A percentile compares a stretch with the other conserved stretches of the same genome.
Conservation (phyloP, 2,797 vertebrate species). For the Gymnopithys bicolor region DNA sequence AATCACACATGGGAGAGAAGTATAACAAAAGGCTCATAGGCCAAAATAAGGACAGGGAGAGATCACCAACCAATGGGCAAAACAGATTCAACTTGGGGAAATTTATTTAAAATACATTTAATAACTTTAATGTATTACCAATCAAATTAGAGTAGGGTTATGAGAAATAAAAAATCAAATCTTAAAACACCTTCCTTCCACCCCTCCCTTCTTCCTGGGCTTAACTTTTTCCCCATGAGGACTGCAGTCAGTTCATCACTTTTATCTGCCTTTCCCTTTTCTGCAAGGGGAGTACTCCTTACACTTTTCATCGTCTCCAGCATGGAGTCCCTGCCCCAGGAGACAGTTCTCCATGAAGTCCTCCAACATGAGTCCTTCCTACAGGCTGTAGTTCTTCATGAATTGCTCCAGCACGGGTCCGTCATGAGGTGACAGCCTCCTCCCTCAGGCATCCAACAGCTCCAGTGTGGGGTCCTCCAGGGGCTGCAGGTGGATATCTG, state of each 20-base stretch:
- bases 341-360: not conserved
- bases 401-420: not conserved
- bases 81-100: not conserved
- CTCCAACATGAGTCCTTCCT: not conserved
- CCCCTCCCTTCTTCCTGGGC: not conserved
- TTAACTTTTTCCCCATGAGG: not conserved
- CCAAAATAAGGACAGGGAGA: not conserved
- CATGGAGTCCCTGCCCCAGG: accelerated
- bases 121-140: not conserved
- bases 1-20: not conserved
- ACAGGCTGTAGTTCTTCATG: not conserved
- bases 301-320: not conserved
- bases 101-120: not conserved
- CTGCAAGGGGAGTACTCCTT: not conserved
- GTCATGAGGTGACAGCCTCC: not conserved
- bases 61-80: not conserved
- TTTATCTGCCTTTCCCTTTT: not conserved
- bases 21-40: not conserved
- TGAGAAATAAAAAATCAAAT: not conserved
- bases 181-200: not conserved
- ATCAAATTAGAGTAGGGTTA: not conserved
- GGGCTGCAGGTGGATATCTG: not conserved
- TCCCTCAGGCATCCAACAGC: not conserved
- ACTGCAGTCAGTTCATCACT: not conserved
- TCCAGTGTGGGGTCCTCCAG: not conserved